Evolutionary conservation across 2,113 vertebrate genomes (phyloP).

Genomic region (Delphinus delphis): DNA sequence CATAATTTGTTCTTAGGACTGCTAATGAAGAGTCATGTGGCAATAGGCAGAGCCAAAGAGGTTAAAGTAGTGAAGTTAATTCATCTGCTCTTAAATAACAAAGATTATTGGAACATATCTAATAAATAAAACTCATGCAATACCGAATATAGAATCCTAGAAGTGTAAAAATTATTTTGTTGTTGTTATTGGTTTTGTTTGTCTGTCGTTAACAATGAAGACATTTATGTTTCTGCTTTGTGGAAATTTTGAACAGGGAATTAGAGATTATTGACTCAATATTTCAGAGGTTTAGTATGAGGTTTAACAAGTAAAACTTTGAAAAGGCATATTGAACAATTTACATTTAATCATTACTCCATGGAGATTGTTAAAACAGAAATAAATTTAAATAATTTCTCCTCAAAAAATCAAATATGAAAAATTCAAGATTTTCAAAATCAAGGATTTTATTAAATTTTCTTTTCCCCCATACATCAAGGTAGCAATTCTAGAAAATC

Average conservation of each 20-base stretch:
- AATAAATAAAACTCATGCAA: neutral
- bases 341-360: neutral
- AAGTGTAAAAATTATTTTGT: conserved; percentile 1
- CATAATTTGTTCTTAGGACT: neutral
- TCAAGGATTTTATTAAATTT: neutral
- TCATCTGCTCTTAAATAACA: neutral
- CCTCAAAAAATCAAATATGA: neutral
- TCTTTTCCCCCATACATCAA: neutral
- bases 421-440: neutral
- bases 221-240: conserved; percentile 6
- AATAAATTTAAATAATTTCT: conserved; percentile 3
- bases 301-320: neutral
- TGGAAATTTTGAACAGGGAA: neutral
- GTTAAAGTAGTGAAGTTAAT: neutral
- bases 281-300: neutral
- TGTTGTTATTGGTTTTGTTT: neutral
- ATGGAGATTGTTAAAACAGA: neutral
- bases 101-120: neutral
- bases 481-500: neutral
- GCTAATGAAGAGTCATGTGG: neutral
- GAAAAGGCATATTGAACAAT: neutral
- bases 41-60: neutral
- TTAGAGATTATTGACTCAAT: neutral
- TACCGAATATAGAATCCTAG: neutral
- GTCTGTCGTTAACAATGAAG: neutral